These are phyloP conservation scores for Excalfactoria chinensis DNA, from an alignment of 2,113 vertebrate genomes.

Conservation along the genomic window DNA sequence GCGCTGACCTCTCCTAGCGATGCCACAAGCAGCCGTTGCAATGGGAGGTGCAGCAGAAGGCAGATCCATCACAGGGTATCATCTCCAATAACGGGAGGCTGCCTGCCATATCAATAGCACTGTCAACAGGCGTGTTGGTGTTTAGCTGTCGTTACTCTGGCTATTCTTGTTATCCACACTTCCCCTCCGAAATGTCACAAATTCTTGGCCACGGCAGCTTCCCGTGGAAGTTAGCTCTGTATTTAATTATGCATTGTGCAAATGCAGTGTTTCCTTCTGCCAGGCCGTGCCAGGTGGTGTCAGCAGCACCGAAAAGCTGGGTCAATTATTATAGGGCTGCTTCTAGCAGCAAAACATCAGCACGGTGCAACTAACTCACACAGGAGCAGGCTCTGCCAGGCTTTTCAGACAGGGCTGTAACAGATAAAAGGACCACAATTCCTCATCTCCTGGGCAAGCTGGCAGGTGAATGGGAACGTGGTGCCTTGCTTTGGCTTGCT, in stretches of 20 bases:
- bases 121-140: conserved; percentile 6
- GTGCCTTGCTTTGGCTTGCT: not conserved
- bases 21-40: not conserved
- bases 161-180: conserved; percentile 11
- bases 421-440: not conserved
- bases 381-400: not conserved
- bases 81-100: not conserved
- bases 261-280: not conserved
- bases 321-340: rapidly evolving
- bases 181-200: conserved; percentile 35
- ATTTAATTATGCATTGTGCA: not conserved
- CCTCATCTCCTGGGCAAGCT: not conserved
- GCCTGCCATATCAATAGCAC: not conserved
- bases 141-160: conserved; percentile 12
- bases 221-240: not conserved
- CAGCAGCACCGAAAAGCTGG: not conserved
- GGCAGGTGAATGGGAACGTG: not conserved
- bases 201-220: conserved; percentile 42
- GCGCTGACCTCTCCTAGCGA: not conserved
- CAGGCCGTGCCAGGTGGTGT: not conserved
- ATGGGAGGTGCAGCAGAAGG: conserved; percentile 20
- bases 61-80: not conserved
- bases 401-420: not conserved
- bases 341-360: not conserved
- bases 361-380: rapidly evolving